Evolutionary conservation across 2,888 invertebrate genomes (phyloP).

Genomic region (Melitaea athalia): DNA sequence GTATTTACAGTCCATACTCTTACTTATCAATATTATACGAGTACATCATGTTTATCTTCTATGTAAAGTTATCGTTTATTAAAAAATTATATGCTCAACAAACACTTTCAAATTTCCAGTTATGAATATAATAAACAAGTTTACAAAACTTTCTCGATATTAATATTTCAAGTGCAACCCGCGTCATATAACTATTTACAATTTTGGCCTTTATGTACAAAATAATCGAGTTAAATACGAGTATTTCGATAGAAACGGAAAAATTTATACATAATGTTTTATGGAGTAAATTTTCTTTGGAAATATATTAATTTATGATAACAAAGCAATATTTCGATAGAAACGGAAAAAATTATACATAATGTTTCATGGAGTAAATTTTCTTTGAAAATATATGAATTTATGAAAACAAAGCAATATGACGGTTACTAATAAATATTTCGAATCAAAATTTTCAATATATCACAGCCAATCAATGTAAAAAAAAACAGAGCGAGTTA

Average conservation of each 20-base stretch:
- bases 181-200: conserved; percentile 11
- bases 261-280: background rate
- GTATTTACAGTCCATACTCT: background rate
- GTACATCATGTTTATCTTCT: background rate
- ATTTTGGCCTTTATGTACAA: conserved; percentile 4
- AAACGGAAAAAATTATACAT: background rate
- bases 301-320: conserved; percentile 8
- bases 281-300: conserved; percentile 10
- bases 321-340: conserved; percentile 13
- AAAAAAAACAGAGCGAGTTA: conserved; percentile 1
- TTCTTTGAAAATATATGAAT: conserved; percentile 13
- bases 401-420: background rate
- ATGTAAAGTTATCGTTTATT: background rate
- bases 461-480: conserved; percentile 9
- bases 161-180: conserved; percentile 17
- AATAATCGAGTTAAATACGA: conserved; percentile 10
- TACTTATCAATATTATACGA: background rate
- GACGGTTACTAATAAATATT: background rate
- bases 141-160: conserved; percentile 12
- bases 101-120: conserved; percentile 15
- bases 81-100: background rate
- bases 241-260: background rate
- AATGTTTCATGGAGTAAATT: conserved; percentile 1
- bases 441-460: background rate
- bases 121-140: conserved; percentile 1